Evolutionary conservation across 2,797 vertebrate genomes (phyloP), one percentile per base, ranked within the genome.

Genomic region (Dicrostonyx torquatus): DNA sequence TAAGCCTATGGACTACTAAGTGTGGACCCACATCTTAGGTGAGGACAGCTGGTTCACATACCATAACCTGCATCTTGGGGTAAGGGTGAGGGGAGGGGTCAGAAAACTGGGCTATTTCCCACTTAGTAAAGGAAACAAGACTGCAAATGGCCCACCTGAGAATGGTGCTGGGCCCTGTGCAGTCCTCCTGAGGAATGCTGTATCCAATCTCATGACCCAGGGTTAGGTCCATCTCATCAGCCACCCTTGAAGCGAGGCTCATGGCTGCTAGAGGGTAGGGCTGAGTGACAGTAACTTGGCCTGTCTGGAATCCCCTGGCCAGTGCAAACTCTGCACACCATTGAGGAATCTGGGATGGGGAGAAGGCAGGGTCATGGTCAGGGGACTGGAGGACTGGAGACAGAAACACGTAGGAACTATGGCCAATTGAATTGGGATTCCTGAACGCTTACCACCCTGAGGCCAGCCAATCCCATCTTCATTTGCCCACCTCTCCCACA

Each of bases 201-300:
- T 99, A 99, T 93, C 99, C 99, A 73, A 99, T 99, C 98, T 99
- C 99, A 48, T 99, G 98, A 84, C 99, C 99, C 97, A 99, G 97
- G 82, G 99, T 99, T 76, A 99, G 98, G 98, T 99, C 99, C 99
- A 99, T 99, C 98, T 99, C 99, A 13, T 99, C 99, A 0, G 99
- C 99, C 96, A 99, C 99, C 0, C 98, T 98, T 29, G 99, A 98
- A 1, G 99, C 99, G 95, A 99, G 97, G 97, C 99, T 99, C 91
- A 98, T 98, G 20, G 99, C 99, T 0, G 99, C 99, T 92, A 98
- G 98, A 0, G 99, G 98, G 89, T 99, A 98, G 1, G 99, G 99
- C 97, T 99, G 99, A 0, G 99, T 99, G 92, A 99, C 99, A 83
- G 99, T 99, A 87, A 99, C 99, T 62, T 66, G 92, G 48, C 99